These are phyloP conservation scores for Dasyprocta punctata DNA, from an alignment of 2,113 vertebrate genomes.

Conservation along the genomic window DNA sequence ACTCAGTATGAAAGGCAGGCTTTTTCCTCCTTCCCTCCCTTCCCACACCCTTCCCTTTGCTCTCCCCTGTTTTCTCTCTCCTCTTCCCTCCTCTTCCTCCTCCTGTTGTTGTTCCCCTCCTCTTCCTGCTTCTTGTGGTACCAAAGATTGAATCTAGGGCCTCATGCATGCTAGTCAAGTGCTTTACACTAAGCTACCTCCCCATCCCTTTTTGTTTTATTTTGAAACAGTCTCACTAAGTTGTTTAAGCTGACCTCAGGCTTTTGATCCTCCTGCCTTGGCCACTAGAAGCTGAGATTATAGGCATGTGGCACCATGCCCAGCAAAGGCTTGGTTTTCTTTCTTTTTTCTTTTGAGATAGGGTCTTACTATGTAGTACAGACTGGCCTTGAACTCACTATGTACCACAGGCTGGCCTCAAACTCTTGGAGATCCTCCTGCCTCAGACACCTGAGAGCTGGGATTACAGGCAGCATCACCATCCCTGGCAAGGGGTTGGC, in stretches of 20 bases:
- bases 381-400: background rate
- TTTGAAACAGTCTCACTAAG: background rate
- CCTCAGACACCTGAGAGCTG: background rate
- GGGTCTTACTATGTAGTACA: background rate
- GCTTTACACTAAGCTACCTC: background rate
- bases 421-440: background rate
- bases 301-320: background rate
- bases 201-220: background rate
- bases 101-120: background rate
- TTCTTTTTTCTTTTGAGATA: background rate
- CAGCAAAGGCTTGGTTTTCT: background rate
- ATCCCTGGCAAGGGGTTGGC: background rate
- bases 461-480: background rate
- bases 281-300: background rate
- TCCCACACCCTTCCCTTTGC: too few species aligned
- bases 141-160: background rate
- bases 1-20: background rate
- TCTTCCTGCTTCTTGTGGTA: background rate
- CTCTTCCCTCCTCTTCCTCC: too few species aligned
- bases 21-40: background rate
- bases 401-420: background rate
- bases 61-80: too few species aligned
- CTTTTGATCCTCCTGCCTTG: background rate
- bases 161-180: background rate
- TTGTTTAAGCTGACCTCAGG: background rate